These are phyloP conservation scores for Aptenodytes forsteri DNA, from an alignment of 2,113 vertebrate genomes.

Conservation along the genomic window DNA sequence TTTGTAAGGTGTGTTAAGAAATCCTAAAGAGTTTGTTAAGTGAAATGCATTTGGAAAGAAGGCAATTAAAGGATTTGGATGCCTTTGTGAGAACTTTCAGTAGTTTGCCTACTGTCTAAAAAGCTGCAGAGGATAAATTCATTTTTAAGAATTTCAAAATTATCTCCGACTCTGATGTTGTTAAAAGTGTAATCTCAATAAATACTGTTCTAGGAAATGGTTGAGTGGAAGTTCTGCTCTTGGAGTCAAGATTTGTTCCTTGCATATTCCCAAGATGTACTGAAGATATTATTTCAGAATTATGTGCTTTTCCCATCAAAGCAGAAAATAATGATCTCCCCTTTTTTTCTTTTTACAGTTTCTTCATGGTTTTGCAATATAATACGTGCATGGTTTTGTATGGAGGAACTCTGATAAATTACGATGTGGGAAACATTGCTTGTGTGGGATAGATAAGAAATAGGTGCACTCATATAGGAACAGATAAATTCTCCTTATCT, in stretches of 20 bases:
- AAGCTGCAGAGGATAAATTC: not conserved
- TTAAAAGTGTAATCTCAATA: not conserved
- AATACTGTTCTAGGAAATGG: not conserved
- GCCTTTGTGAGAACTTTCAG: not conserved
- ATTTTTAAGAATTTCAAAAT: not conserved
- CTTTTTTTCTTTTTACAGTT: not conserved
- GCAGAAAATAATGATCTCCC: not conserved
- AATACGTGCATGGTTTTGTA: not conserved
- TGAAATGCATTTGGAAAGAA: not conserved
- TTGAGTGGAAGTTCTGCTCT: not conserved
- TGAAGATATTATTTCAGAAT: not conserved
- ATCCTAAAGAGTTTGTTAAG: constrained; percentile 8
- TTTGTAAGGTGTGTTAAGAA: constrained; percentile 4
- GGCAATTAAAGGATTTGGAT: constrained; percentile 25
- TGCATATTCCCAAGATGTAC: not conserved
- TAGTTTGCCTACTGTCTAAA: not conserved
- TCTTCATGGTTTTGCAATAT: not conserved
- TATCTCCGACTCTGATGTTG: not conserved
- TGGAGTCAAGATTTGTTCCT: not conserved
- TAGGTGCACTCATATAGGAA: not conserved
- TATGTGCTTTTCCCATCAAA: not conserved
- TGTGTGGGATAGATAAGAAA: constrained; percentile 4
- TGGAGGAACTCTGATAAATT: not conserved
- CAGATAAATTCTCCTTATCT: constrained; percentile 7
- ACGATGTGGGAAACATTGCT: not conserved